These are phyloP conservation scores for Alethe diademata DNA, from an alignment of 2,113 vertebrate genomes.

Conservation along the genomic window DNA sequence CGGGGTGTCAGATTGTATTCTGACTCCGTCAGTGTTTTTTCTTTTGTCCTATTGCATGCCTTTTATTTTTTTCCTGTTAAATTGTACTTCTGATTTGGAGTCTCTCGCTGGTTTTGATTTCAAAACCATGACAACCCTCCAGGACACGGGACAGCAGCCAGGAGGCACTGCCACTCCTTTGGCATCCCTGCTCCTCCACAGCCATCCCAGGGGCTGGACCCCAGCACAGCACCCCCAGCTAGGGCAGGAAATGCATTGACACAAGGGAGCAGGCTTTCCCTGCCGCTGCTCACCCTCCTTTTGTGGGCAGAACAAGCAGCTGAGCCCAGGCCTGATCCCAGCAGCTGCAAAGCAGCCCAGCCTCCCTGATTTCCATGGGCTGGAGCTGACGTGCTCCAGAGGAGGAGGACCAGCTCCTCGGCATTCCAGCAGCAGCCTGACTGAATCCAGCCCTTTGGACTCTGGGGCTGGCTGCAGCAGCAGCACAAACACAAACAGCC, in stretches of 20 bases:
- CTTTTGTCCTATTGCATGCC: too few relatives aligned
- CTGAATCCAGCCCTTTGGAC: background rate
- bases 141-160: background rate
- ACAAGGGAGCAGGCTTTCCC: background rate
- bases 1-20: too few relatives aligned
- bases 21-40: too few relatives aligned
- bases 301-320: background rate
- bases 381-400: rapidly evolving
- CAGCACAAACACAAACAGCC: background rate
- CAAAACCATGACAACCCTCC: background rate
- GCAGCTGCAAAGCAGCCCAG: background rate
- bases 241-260: background rate
- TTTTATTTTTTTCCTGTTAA: too few relatives aligned
- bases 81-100: too few relatives aligned
- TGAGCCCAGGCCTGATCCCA: background rate
- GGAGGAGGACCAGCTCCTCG: background rate
- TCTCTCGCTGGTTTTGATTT: too few relatives aligned
- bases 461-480: background rate
- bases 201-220: background rate
- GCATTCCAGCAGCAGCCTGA: background rate
- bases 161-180: background rate
- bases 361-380: rapidly evolving
- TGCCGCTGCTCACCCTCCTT: background rate
- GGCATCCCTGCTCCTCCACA: rapidly evolving
- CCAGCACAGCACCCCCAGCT: background rate